Conservation (phyloP, 2,797 vertebrate species). For the Epinephelus coioides region DNA sequence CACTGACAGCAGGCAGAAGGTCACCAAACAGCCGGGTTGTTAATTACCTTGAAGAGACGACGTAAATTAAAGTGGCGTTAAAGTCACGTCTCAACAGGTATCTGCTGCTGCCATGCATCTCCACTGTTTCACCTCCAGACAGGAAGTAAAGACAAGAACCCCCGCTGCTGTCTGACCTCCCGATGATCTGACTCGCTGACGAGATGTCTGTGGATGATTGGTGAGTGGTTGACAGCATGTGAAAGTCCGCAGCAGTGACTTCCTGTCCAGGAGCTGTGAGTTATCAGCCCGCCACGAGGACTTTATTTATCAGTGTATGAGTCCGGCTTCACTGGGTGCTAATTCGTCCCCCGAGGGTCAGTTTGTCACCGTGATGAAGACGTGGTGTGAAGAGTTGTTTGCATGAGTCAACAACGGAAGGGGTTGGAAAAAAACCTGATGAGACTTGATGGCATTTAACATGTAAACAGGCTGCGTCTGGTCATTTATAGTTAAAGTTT, state of each 20-base stretch:
- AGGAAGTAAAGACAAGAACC: neutral
- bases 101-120: conserved; percentile 2
- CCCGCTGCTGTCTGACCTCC: neutral
- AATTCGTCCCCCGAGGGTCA: conserved; percentile 47
- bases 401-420: conserved; percentile 32
- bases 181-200: neutral
- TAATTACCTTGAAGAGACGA: conserved; percentile 43
- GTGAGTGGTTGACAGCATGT: conserved; percentile 31
- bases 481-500: too few relatives aligned
- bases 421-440: neutral
- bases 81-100: conserved; percentile 54
- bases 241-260: conserved; percentile 18
- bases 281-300: conserved; percentile 32
- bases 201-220: neutral
- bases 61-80: conserved; percentile 41
- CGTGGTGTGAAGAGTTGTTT: conserved; percentile 57
- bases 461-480: conserved; percentile 6
- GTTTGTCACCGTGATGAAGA: conserved; percentile 43
- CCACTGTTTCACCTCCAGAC: conserved; percentile 10
- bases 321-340: conserved; percentile 26
- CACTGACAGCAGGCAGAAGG: conserved; percentile 44
- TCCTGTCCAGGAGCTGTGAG: conserved; percentile 27
- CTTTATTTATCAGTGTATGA: conserved; percentile 20
- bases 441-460: conserved; percentile 12
- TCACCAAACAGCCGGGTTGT: conserved; percentile 31